These are phyloP conservation scores for Passer domesticus DNA, from an alignment of 2,113 vertebrate genomes.

Conservation along the genomic window DNA sequence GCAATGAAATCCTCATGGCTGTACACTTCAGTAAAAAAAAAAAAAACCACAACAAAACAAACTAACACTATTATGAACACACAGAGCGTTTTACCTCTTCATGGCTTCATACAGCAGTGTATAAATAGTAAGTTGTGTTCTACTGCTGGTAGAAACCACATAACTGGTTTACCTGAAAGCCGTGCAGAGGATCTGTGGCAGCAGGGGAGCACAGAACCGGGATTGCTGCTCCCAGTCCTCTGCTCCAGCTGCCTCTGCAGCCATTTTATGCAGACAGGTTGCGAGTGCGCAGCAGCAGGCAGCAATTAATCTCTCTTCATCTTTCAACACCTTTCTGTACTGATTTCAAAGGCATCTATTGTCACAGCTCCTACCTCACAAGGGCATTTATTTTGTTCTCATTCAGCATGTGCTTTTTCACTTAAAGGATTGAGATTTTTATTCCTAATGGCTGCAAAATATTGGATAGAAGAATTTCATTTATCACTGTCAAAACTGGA, in stretches of 20 bases:
- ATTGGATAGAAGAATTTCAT: not conserved
- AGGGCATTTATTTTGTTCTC: not conserved
- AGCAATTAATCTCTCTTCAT: constrained; percentile 4
- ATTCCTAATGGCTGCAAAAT: not conserved
- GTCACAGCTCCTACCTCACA: not conserved
- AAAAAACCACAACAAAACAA: too few species aligned
- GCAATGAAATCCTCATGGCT: not conserved
- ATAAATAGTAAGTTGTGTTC: not conserved
- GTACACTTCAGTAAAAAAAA: not conserved
- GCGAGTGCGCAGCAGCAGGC: not conserved
- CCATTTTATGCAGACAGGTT: constrained; percentile 19
- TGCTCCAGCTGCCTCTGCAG: not conserved
- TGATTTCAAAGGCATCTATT: constrained; percentile 1
- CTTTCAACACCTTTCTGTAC: not conserved
- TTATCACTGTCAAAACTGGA: constrained; percentile 7
- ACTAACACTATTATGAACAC: not conserved
- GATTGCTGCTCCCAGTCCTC: not conserved
- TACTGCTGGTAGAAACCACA: not conserved
- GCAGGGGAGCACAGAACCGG: not conserved
- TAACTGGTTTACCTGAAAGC: not conserved
- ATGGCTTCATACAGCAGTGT: fast-evolving
- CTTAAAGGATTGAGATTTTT: not conserved
- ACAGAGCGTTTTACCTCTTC: not conserved
- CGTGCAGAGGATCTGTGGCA: not conserved
- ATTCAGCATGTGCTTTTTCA: not conserved